Base-by-base conservation (phyloP, 2,888 invertebrate species). In the Pocota personata region DNA sequence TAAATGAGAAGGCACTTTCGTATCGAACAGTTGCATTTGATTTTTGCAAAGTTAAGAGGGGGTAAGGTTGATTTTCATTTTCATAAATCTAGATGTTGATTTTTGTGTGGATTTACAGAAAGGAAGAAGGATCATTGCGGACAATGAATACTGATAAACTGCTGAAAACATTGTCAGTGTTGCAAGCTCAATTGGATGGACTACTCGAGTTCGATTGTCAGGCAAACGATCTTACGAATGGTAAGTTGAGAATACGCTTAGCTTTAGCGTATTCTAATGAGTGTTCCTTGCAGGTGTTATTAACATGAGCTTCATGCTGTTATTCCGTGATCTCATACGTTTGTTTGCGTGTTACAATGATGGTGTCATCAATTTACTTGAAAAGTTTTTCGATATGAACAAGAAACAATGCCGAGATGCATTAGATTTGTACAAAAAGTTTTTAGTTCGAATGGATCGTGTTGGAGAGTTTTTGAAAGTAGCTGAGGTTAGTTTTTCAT, bases 361-460 rank as follows among this genome's bases (percentile, higher is more conserved):
- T 93, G 99, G 99, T 88, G 98, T 99, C 90, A 99, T 99, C 90
- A 99, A 99, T 94, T 95, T 99, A 89, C 94, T 99, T 93, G 99
- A 99, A 94, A 99, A 99, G 93, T 99, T 98, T 94, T 99, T 99
- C 93, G 98, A 99, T 93, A 99, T 99, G 99, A 99, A 99, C 93
- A 99, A 99, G 93, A 99, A 99, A 93, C 98, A 99, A 92, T 98
- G 98, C 91, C 96, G 98, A 89, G 99, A 99, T 91, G 99, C 98
- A 89, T 95, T 99, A 93, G 99, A 99, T 92, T 95, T 99, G 91
- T 99, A 99, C 93, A 99, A 99, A 93, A 98, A 98, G 93, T 99
- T 99, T 94, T 95, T 99, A 90, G 97, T 98, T 89, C 95, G 99
- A 91, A 99, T 99, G 98, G 99, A 99, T 94, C 96, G 97, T 93